Evolutionary conservation across 92 coral and sea anemone species (phyloP).

Genomic region (Zoanthus sansibaricus): DNA sequence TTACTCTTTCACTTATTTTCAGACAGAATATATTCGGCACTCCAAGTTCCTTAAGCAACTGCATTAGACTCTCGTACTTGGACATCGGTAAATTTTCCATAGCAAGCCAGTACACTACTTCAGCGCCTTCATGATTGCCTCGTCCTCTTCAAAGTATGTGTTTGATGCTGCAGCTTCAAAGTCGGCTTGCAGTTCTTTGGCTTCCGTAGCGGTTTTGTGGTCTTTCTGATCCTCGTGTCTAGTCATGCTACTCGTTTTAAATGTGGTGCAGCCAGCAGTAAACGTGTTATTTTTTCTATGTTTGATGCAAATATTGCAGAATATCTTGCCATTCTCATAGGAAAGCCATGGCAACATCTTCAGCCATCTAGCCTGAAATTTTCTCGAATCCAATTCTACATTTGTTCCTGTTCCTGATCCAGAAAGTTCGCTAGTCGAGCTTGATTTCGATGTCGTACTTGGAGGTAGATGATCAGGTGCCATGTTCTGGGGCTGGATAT

Average conservation of each 20-base stretch:
- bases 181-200: neutral
- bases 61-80: conserved; percentile 48
- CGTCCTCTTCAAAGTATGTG: conserved; percentile 8
- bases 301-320: too few species aligned
- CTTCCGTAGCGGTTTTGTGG: conserved; percentile 4
- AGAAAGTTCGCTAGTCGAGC: too few species aligned
- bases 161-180: conserved; percentile 12
- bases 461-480: too few species aligned
- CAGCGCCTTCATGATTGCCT: conserved; percentile 23
- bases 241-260: conserved; percentile 53
- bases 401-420: too few species aligned
- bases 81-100: conserved; percentile 37
- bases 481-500: too few species aligned
- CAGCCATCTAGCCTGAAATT: too few species aligned
- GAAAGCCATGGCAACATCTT: too few species aligned
- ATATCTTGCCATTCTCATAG: too few species aligned
- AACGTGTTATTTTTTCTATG: conserved; percentile 28
- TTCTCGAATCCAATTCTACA: too few species aligned
- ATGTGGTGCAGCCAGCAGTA: conserved; percentile 59
- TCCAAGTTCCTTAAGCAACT: conserved; percentile 45
- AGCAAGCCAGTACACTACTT: conserved; percentile 24
- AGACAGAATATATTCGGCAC: conserved; percentile 41
- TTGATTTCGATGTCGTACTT: too few species aligned
- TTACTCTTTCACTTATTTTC: neutral
- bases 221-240: conserved; percentile 43